A percentile compares a stretch with the other conserved stretches of the same genome.
Conservation (phyloP, 1,140 invertebrate genomes). For the Atta cephalotes region DNA sequence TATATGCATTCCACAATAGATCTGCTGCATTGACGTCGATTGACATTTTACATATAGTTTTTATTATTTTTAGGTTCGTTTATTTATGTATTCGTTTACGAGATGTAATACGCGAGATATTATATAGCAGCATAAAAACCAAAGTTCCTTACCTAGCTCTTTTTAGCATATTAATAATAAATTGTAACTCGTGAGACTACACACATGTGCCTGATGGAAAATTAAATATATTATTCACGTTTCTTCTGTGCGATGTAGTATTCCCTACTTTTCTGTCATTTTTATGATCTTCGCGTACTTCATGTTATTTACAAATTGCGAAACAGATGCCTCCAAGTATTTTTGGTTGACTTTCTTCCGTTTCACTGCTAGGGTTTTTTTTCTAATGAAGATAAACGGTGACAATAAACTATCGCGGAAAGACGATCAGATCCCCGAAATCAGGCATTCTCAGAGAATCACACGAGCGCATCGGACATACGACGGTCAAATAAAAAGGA, state of each 20-base stretch:
- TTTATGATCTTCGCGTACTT: conserved; percentile 22
- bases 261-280: neutral
- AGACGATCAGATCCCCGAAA: conserved; percentile 49
- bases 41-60: neutral
- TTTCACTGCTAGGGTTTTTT: conserved; percentile 21
- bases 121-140: neutral
- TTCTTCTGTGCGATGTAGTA: neutral
- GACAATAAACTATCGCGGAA: conserved; percentile 49
- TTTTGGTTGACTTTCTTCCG: conserved; percentile 3
- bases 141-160: neutral
- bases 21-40: neutral
- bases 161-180: neutral
- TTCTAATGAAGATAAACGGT: conserved; percentile 15
- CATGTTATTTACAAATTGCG: neutral
- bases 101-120: neutral
- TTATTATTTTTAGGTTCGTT: conserved; percentile 18
- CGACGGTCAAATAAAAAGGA: conserved; percentile 68
- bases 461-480: conserved; percentile 42
- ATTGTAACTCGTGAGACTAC: neutral
- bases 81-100: neutral
- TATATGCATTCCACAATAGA: neutral
- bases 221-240: conserved; percentile 6
- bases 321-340: neutral
- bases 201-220: neutral
- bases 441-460: conserved; percentile 50